phyloP scores from a whole-genome alignment of 2,113 vertebrate species.

The Tiliqua scincoides region DNA sequence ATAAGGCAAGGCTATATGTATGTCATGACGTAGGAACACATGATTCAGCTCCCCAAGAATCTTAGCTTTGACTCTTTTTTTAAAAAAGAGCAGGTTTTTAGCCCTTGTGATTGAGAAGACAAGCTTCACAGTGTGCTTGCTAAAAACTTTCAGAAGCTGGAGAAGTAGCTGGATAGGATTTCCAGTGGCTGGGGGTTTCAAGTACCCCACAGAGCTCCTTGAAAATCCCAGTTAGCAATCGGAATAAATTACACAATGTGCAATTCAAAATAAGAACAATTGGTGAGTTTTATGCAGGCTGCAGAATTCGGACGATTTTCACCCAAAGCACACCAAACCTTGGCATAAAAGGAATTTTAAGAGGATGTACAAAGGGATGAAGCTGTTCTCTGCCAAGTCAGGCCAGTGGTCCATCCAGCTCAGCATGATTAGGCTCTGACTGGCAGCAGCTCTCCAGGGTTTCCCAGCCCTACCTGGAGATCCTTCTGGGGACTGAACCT shows the following conservation, averaged over 20 bases:
- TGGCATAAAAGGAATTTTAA: not conserved
- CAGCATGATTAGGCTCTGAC: too few species aligned
- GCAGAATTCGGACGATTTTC: not conserved
- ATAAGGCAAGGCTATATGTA: not conserved
- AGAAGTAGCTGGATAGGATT: not conserved
- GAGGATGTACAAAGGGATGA: not conserved
- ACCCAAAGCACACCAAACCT: not conserved
- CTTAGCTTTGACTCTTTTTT: not conserved
- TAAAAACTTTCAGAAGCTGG: not conserved
- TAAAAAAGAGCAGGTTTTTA: not conserved
- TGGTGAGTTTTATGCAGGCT: not conserved
- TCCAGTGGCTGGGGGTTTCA: not conserved
- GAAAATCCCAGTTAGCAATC: too few species aligned
- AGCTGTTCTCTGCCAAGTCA: too few species aligned
- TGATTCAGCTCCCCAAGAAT: not conserved
- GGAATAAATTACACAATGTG: not conserved
- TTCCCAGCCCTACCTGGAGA: too few species aligned
- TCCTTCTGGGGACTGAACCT: too few species aligned
- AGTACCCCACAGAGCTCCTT: too few species aligned
- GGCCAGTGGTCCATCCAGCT: too few species aligned
- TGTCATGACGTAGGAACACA: not conserved
- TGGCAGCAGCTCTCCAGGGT: too few species aligned
- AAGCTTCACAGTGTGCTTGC: not conserved
- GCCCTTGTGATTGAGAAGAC: not conserved
- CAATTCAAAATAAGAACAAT: not conserved